phyloP scores from a whole-genome alignment of 2,113 vertebrate species.

The Motacilla tschutschensis region DNA sequence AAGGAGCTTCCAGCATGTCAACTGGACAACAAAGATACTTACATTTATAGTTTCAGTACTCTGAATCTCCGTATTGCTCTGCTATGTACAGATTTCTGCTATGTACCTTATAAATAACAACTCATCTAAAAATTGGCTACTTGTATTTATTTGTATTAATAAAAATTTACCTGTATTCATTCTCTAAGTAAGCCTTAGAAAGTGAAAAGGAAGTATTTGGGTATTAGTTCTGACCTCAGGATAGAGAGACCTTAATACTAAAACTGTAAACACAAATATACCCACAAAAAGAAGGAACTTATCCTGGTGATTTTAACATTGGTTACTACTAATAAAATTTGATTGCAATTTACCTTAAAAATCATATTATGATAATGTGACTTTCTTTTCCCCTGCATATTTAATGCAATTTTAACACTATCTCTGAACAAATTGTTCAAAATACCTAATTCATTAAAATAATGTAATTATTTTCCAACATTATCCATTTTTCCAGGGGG shows the following conservation, averaged over 20 bases:
- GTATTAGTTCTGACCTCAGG: background rate
- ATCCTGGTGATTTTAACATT: background rate
- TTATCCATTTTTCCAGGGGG: background rate
- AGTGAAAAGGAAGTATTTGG: background rate
- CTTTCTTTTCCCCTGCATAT: background rate
- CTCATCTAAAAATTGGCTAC: background rate
- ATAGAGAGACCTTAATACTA: background rate
- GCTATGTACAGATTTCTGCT: background rate
- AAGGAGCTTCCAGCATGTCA: slow-evolving; percentile 1
- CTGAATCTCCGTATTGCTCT: background rate
- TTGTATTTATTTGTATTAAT: background rate
- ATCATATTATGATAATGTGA: background rate
- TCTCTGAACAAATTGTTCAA: background rate
- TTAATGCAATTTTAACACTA: background rate
- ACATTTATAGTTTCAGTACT: slow-evolving; percentile 17
- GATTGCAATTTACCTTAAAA: background rate
- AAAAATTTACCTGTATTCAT: background rate
- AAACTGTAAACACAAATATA: background rate
- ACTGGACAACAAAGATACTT: background rate
- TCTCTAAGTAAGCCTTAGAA: background rate
- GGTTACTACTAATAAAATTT: background rate
- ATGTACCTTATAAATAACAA: background rate
- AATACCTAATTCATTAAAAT: background rate
- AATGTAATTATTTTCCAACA: background rate
- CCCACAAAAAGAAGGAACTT: background rate